Evolutionary conservation across 2,797 vertebrate species (phyloP), one percentile per base, ranked within the genome.

Genomic region (Loris lydekkerianus): DNA sequence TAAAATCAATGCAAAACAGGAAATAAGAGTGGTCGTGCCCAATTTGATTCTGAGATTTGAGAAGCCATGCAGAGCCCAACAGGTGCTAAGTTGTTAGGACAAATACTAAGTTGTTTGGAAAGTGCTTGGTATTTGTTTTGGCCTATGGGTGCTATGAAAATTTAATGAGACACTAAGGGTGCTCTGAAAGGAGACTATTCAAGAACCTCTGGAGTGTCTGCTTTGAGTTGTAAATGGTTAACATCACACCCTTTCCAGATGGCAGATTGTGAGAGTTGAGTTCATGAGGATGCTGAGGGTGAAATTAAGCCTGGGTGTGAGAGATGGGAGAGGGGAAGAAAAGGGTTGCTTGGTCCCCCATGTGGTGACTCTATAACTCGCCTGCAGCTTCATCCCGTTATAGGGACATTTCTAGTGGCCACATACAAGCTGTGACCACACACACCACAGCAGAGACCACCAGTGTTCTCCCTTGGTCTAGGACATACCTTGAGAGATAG

Each of bases 401-500:
- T 40, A 7, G 17, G 2, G 27, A 5, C 31, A 15, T 84, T 93
- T 75, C 53, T 27, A 14, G 78, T 2, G 25, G 29, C 80, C 53
- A 27, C 34, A 7, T 58, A 53, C 11, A 5, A 58, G n/a, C 27
- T 40, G 27, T 40, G 43, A 37, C 83, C 27, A 7, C 0, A 6
- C 40, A 10, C 29, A 46, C 1, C 0, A 1, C 5, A 60, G 25
- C 77, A 58, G 34, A 76, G 21, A 67, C n/a, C 53, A 34, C 11
- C 25, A 1, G 0, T 4, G 34, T 23, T 49, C 53, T 58, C 72
- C 31, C 5, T 43, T 2, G 60, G 27, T 65, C 10, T 14, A 25
- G 31, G 98, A 53, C 96, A 97, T 99, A 99, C 99, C 98, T 99
- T 99, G 97, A 99, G 98, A 86, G 99, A 99, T 69, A 99, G 97